These are phyloP conservation scores for Polyploca ridens DNA, from an alignment of 2,888 invertebrate genomes.

Conservation along the genomic window DNA sequence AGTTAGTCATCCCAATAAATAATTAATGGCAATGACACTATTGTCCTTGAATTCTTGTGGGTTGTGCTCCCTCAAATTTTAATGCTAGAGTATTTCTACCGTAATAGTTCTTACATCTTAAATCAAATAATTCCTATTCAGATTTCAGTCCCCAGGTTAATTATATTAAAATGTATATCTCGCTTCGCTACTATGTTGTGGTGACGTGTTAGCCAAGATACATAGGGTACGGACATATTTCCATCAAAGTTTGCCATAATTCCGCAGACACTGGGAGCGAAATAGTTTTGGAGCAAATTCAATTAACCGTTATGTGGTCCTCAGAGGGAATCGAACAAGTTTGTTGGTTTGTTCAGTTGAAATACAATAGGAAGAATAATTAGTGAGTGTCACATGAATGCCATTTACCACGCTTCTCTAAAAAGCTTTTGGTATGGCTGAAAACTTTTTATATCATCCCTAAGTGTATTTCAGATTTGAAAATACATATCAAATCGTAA, in stretches of 20 bases:
- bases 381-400: not conserved
- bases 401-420: not conserved
- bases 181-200: not conserved
- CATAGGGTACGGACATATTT: constrained; percentile 26
- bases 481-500: too few species aligned
- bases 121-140: not conserved
- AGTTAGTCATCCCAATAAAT: too few species aligned
- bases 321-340: constrained; percentile 35
- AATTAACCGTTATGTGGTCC: constrained; percentile 39
- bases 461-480: too few species aligned
- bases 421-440: not conserved
- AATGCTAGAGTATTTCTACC: too few species aligned
- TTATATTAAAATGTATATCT: not conserved
- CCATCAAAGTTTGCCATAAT: constrained; percentile 30
- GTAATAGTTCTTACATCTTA: not conserved
- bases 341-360: constrained; percentile 28
- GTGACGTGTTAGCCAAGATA: constrained; percentile 2
- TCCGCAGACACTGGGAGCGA: constrained; percentile 28
- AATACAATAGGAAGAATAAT: constrained; percentile 1
- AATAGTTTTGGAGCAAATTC: constrained; percentile 43
- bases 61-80: too few species aligned
- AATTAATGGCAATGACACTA: too few species aligned
- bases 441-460: not conserved
- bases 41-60: too few species aligned
- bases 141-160: not conserved